Conservation (phyloP, 2,113 vertebrate genomes). For the Tetraodon nigroviridis region DNA sequence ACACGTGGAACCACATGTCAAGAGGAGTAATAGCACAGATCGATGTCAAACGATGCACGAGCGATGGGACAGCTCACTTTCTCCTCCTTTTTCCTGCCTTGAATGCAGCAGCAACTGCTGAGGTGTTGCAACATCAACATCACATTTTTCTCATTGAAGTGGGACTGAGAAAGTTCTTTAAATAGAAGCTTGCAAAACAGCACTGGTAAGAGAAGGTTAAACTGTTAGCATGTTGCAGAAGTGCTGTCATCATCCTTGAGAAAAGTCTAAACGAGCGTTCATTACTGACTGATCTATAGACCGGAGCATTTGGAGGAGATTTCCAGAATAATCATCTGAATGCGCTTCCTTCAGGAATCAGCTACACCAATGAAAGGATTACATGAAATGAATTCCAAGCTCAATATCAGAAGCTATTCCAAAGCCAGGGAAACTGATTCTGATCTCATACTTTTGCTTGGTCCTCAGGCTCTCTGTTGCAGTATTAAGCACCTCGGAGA, state of each 20-base stretch:
- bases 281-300: conserved; percentile 26
- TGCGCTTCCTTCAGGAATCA: conserved; percentile 62
- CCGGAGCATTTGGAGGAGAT: conserved; percentile 58
- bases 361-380: conserved; percentile 67
- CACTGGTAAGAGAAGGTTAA: neutral
- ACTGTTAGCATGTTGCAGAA: neutral
- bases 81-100: conserved; percentile 21
- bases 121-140: conserved; percentile 5
- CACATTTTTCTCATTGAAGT: neutral
- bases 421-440: conserved; percentile 62
- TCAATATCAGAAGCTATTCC: conserved; percentile 70
- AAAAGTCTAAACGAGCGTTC: conserved; percentile 20
- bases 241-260: neutral
- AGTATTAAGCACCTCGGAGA: conserved; percentile 56
- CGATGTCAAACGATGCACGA: conserved; percentile 34
- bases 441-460: conserved; percentile 64
- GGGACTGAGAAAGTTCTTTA: neutral
- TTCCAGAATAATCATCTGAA: conserved; percentile 63
- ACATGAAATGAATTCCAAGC: conserved; percentile 69
- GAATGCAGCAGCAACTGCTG: neutral
- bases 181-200: neutral
- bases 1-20: conserved; percentile 58
- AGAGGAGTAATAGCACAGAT: conserved; percentile 61
- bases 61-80: conserved; percentile 28
- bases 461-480: conserved; percentile 55